A percentile compares a stretch with the other conserved stretches of the same genome.
Evolutionary conservation across 2,113 vertebrate species (phyloP).

Genomic region (Athene cunicularia): DNA sequence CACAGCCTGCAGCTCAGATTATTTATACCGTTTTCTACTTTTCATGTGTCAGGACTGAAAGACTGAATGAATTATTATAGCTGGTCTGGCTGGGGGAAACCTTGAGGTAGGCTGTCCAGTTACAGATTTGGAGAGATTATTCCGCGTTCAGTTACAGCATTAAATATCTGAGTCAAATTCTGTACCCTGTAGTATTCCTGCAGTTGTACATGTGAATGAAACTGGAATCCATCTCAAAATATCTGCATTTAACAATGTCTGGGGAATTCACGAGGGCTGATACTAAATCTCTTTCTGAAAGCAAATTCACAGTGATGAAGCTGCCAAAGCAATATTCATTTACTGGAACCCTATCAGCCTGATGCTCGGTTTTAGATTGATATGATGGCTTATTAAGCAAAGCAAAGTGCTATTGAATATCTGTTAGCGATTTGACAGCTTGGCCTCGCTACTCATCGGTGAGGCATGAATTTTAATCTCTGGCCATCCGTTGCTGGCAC

Average conservation of each 20-base stretch:
- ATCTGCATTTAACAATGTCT: conserved; percentile 1
- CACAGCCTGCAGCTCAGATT: neutral
- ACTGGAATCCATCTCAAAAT: conserved; percentile 17
- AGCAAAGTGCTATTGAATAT: conserved; percentile 52
- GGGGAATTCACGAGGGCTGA: conserved; percentile 14
- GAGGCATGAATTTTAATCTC: conserved; percentile 48
- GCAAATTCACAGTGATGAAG: neutral
- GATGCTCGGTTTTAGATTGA: conserved; percentile 38
- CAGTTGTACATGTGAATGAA: conserved; percentile 7
- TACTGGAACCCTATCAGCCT: conserved; percentile 41
- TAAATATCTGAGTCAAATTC: neutral
- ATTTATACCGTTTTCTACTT: neutral
- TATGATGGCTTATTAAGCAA: conserved; percentile 57
- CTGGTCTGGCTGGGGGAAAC: neutral
- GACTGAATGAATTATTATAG: neutral
- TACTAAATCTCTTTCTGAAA: conserved; percentile 31
- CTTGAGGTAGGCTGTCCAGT: neutral
- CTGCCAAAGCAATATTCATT: conserved; percentile 53
- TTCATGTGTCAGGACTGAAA: neutral
- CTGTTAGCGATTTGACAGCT: conserved; percentile 40
- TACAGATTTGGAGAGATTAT: neutral
- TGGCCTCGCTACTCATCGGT: neutral
- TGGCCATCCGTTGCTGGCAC: neutral
- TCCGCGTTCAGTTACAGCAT: neutral
- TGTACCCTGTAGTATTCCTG: neutral